A percentile compares a stretch with the other conserved stretches of the same genome.
Conservation (phyloP, 2,797 vertebrate species). For the Galago senegalensis region DNA sequence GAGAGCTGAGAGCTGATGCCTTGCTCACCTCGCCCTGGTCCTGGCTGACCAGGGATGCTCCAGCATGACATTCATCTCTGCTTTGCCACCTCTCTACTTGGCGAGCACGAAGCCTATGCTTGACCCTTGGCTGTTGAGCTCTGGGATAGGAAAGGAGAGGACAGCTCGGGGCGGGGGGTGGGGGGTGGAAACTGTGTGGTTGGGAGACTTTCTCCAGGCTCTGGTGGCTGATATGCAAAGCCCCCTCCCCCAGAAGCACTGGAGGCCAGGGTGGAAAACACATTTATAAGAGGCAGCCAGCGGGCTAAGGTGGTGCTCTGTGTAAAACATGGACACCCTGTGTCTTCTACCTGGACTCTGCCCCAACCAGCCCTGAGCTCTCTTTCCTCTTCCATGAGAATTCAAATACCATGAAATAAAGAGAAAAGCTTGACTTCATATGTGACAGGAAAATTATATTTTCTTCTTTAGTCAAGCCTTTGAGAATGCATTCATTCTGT, state of each 20-base stretch:
- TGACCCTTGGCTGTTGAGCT: not conserved
- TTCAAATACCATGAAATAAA: conserved; percentile 31
- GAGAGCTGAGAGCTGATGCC: not conserved
- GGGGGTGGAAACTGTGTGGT: not conserved
- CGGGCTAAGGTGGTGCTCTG: not conserved
- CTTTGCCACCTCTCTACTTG: not conserved
- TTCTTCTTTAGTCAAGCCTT: not conserved
- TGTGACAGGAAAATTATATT: conserved; percentile 13
- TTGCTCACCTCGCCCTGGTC: not conserved
- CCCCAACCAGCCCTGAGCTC: not conserved
- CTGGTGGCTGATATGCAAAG: not conserved
- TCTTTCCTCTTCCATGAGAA: not conserved
- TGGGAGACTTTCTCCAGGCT: not conserved
- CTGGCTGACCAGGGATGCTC: not conserved
- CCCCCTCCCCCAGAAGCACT: not conserved
- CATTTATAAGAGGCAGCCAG: not conserved
- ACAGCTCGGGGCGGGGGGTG: too few relatives aligned
- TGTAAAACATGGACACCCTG: not conserved
- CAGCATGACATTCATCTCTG: not conserved
- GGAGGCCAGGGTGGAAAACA: not conserved
- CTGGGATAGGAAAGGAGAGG: not conserved
- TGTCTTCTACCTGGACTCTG: not conserved
- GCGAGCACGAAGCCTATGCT: not conserved
- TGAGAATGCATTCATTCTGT: not conserved
- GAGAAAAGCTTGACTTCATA: not conserved